Evolutionary conservation across 2,797 vertebrate species (phyloP).

Genomic region (Cynodonichthys magdalenae): DNA sequence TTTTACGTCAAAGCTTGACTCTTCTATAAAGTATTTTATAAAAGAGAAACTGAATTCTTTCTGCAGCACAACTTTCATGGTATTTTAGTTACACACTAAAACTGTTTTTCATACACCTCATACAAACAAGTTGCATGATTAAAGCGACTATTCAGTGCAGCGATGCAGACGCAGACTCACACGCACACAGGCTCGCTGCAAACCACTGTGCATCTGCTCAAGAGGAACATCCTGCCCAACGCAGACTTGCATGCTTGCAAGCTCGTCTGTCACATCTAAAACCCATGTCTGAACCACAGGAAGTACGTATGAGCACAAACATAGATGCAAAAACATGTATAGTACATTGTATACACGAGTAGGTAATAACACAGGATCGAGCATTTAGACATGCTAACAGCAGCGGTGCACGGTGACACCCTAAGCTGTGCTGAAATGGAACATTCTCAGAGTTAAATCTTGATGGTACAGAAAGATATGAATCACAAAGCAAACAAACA

Average conservation of each 20-base stretch:
- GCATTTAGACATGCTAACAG: slow-evolving; percentile 28
- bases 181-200: slow-evolving; percentile 37
- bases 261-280: slow-evolving; percentile 83
- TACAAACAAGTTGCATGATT: slow-evolving; percentile 25
- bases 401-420: slow-evolving; percentile 37
- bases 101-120: neutral
- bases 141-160: slow-evolving; percentile 38
- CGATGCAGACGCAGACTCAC: slow-evolving; percentile 43
- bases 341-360: slow-evolving; percentile 2
- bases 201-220: slow-evolving; percentile 66
- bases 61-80: neutral
- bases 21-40: neutral
- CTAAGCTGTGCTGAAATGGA: slow-evolving; percentile 5
- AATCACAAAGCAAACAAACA: neutral
- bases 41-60: slow-evolving; percentile 1
- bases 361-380: slow-evolving; percentile 58
- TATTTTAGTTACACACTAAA: neutral
- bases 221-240: slow-evolving; percentile 78
- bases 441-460: slow-evolving; percentile 20
- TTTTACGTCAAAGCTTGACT: neutral
- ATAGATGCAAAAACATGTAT: slow-evolving; percentile 39
- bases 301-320: slow-evolving; percentile 58
- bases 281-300: slow-evolving; percentile 87
- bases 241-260: slow-evolving; percentile 60
- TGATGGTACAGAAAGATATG: neutral